phyloP scores from a whole-genome alignment of 2,888 invertebrate species.

The Crossocerus cetratus region DNA sequence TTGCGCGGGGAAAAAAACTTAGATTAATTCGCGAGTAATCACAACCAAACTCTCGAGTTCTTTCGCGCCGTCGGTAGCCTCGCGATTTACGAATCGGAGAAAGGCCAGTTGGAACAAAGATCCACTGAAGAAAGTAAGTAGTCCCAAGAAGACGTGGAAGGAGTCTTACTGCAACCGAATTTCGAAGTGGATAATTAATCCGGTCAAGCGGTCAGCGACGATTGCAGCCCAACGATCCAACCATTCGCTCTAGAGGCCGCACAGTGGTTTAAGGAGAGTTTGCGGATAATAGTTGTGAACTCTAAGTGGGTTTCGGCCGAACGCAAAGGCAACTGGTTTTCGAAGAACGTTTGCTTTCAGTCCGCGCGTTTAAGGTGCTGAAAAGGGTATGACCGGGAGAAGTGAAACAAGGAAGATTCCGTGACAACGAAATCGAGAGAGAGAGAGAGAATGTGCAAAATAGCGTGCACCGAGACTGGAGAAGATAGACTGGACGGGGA shows the following conservation, averaged over 20 bases:
- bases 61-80: neutral
- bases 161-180: slow-evolving; percentile 23
- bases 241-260: slow-evolving; percentile 3
- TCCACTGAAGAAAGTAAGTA: slow-evolving; percentile 41
- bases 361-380: neutral
- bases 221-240: slow-evolving; percentile 58
- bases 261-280: slow-evolving; percentile 39
- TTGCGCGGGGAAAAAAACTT: neutral
- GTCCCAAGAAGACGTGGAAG: slow-evolving; percentile 15
- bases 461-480: slow-evolving; percentile 21
- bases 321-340: slow-evolving; percentile 10
- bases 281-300: slow-evolving; percentile 23
- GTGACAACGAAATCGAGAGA: neutral
- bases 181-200: slow-evolving; percentile 60
- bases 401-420: neutral
- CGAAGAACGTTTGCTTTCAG: neutral
- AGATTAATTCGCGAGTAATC: neutral
- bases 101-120: slow-evolving; percentile 23
- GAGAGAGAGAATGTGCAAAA: slow-evolving; percentile 29
- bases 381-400: slow-evolving; percentile 1
- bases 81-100: neutral
- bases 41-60: neutral
- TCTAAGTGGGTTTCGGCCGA: slow-evolving; percentile 43
- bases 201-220: slow-evolving; percentile 64
- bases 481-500: no score